A percentile compares a stretch with the other conserved stretches of the same genome.
These are phyloP conservation scores for Sapayoa aenigma DNA, from an alignment of 2,113 vertebrate species.

Conservation along the genomic window DNA sequence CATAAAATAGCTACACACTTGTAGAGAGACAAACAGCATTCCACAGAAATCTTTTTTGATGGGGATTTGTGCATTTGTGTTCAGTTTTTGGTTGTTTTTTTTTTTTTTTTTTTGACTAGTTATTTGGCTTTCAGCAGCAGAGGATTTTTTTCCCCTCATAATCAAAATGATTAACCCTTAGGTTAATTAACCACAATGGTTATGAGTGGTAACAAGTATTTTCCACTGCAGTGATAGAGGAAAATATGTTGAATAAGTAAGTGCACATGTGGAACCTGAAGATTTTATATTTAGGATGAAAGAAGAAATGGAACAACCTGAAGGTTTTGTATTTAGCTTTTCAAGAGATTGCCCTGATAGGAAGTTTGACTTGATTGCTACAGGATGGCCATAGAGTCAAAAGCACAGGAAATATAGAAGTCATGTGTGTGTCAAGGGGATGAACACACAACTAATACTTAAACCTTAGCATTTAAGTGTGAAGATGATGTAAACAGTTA, in stretches of 20 bases:
- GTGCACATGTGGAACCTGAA: background rate
- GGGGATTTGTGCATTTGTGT: background rate
- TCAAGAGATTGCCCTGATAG: background rate
- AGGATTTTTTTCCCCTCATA: rapidly evolving
- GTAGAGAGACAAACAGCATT: background rate
- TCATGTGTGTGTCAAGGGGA: background rate
- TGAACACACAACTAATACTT: background rate
- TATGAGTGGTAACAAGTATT: background rate
- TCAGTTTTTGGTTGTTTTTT: background rate
- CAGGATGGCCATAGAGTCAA: background rate
- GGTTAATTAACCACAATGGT: too few relatives aligned
- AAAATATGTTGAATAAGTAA: background rate
- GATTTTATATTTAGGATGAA: background rate
- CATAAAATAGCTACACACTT: background rate
- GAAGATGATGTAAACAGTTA: background rate
- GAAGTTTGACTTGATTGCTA: background rate
- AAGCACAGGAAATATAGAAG: background rate
- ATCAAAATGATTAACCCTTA: too few relatives aligned
- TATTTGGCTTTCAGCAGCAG: background rate
- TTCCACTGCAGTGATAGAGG: background rate
- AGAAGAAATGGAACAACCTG: background rate
- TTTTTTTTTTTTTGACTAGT: background rate
- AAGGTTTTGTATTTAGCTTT: background rate
- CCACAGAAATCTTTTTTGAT: background rate
- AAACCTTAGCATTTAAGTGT: background rate